A percentile compares a stretch with the other conserved stretches of the same genome.
These are phyloP conservation scores for Copidosoma floridanum DNA, from an alignment of 1,140 invertebrate genomes.

Conservation along the genomic window DNA sequence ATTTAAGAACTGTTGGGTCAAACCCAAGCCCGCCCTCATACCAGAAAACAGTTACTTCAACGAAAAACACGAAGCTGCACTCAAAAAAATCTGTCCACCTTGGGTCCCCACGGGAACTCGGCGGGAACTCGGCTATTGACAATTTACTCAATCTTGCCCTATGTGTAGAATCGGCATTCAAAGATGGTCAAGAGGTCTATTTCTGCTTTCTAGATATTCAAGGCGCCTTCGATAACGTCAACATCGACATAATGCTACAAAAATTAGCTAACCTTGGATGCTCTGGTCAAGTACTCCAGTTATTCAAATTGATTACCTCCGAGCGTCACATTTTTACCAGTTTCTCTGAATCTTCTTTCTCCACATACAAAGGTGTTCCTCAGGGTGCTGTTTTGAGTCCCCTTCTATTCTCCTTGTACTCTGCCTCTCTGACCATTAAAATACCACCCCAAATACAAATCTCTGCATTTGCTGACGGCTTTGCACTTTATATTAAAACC, in stretches of 20 bases:
- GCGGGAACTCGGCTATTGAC: no score
- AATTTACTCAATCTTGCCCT: not conserved
- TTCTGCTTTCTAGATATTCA: not conserved
- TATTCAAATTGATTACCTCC: not conserved
- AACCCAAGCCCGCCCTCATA: not conserved
- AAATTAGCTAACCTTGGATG: not conserved
- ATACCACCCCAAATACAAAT: not conserved
- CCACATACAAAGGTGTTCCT: not conserved
- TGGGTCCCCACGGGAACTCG: not conserved
- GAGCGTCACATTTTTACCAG: not conserved
- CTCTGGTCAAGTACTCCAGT: not conserved
- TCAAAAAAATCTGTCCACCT: not conserved
- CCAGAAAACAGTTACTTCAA: not conserved
- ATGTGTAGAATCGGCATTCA: not conserved
- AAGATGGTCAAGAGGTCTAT: not conserved
- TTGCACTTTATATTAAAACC: not conserved
- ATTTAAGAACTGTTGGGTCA: not conserved
- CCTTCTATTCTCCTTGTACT: not conserved
- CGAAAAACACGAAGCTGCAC: not conserved
- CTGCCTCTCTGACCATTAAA: not conserved
- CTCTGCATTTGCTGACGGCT: not conserved
- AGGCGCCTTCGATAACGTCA: conserved; percentile 4
- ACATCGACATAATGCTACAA: not conserved
- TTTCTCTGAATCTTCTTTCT: no score
- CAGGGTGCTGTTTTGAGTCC: not conserved